Base-by-base conservation (phyloP, 2,888 invertebrate genomes). In the Vesta saturnalis region DNA sequence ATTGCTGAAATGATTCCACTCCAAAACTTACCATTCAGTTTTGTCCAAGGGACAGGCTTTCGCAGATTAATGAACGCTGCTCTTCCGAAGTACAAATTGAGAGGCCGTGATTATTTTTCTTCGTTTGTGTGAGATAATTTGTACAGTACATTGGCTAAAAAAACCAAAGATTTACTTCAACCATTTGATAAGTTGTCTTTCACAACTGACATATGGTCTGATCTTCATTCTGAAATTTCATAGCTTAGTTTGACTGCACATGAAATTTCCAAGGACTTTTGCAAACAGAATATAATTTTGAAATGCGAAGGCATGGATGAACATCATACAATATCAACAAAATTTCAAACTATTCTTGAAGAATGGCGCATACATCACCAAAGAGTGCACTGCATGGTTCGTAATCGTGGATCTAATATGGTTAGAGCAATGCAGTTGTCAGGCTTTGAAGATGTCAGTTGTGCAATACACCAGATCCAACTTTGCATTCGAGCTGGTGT, bases 61-160 rank as follows among this genome's bases (percentile, higher is more conserved):
- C 43, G 49, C 49, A 15, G 18, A 49, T 15, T 49, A 49, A 49
- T 49, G 49, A 49, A 49, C 43, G 43, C 43, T 43, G n/a, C 43
- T 43, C 43, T 43, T 43, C 43, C n/a, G 43, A 43, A 43, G 43
- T n/a, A 43, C 14, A 43, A 43, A 43, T 43, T 43, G 43, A 43
- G 23, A 43, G n/a, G n/a, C 14, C 43, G 43, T 43, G 8, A 43
- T 43, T 43, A 43, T 43, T 43, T 43, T 43, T 43, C 43, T 43
- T 43, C n/a, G 43, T 43, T 2, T 43, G 49, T 49, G 49, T 15
- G 49, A 5, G 18, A 6, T 18, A 49, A 49, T 18, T 49, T 43
- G n/a, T 43, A 49, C 15, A 18, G n/a, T 49, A 4, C 15, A 2
- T 15, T 49, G 8, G 49, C 4, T 15, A 49, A 49, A 2, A 49